A percentile compares a stretch with the other conserved stretches of the same genome.
Evolutionary conservation across 2,797 vertebrate species (phyloP).

Genomic region (Pseudochirops cupreus): DNA sequence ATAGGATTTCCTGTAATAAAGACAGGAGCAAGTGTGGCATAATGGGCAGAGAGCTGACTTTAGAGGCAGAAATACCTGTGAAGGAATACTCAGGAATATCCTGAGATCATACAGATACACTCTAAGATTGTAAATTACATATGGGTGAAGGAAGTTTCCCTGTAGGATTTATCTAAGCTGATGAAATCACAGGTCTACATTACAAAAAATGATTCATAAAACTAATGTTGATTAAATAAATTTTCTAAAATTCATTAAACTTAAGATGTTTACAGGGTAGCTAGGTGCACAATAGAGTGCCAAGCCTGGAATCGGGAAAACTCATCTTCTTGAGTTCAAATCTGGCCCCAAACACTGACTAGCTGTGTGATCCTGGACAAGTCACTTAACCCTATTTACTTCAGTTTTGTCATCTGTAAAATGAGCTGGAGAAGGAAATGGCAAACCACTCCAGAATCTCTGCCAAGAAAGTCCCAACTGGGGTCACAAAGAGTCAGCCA

Average conservation of each 20-base stretch:
- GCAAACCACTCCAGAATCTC: too few relatives aligned
- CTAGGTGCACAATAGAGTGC: neutral
- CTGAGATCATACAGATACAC: neutral
- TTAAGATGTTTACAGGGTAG: neutral
- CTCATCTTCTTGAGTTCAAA: neutral
- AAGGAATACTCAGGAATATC: neutral
- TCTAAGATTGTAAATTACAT: neutral
- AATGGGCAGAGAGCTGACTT: neutral
- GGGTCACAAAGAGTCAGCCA: too few relatives aligned
- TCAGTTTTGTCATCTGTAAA: constrained; percentile 1
- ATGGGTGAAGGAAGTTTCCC: neutral
- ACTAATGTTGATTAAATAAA: neutral
- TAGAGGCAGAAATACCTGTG: neutral
- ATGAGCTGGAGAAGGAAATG: too few relatives aligned
- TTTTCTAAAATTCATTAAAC: neutral
- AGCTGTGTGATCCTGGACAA: neutral
- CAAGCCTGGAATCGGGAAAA: too few relatives aligned
- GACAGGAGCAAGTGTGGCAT: neutral
- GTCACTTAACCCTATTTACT: neutral
- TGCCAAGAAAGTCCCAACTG: too few relatives aligned
- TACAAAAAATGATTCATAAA: neutral
- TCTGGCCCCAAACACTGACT: neutral
- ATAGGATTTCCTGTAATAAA: neutral
- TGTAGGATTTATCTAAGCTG: neutral
- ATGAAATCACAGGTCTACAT: neutral